Conservation (phyloP, 2,113 vertebrate genomes). For the Helogale parvula region DNA sequence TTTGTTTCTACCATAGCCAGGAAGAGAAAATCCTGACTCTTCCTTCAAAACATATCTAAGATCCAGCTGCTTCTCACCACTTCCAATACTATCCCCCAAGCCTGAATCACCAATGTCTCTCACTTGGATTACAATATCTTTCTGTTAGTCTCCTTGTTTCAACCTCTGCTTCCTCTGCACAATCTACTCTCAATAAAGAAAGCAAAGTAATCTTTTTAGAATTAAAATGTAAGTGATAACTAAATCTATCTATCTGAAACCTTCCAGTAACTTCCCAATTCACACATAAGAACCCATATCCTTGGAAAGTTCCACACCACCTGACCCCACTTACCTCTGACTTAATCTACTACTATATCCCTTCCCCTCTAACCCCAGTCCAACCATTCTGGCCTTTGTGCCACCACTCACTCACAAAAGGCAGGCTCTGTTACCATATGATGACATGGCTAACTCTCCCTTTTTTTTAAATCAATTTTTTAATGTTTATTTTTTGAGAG, state of each 20-base stretch:
- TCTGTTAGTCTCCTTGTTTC: background rate
- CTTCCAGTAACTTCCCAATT: background rate
- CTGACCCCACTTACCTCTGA: background rate
- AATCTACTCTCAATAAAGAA: background rate
- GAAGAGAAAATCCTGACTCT: background rate
- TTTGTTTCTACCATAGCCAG: background rate
- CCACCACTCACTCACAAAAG: background rate
- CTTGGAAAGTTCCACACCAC: background rate
- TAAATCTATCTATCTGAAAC: background rate
- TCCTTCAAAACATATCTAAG: background rate
- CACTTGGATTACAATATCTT: background rate
- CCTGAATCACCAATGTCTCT: background rate
- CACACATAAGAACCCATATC: background rate
- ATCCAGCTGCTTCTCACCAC: background rate
- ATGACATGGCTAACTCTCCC: no score
- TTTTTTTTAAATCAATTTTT: no score
- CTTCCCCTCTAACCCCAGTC: background rate
- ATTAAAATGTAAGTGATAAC: background rate
- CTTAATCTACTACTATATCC: background rate
- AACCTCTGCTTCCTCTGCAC: background rate
- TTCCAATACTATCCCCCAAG: background rate
- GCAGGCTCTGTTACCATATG: background rate
- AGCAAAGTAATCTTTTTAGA: background rate
- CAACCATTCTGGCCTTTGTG: background rate
- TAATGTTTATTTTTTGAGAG: no score